phyloP scores from a whole-genome alignment of 2,113 vertebrate species.

The Nycticebus coucang region DNA sequence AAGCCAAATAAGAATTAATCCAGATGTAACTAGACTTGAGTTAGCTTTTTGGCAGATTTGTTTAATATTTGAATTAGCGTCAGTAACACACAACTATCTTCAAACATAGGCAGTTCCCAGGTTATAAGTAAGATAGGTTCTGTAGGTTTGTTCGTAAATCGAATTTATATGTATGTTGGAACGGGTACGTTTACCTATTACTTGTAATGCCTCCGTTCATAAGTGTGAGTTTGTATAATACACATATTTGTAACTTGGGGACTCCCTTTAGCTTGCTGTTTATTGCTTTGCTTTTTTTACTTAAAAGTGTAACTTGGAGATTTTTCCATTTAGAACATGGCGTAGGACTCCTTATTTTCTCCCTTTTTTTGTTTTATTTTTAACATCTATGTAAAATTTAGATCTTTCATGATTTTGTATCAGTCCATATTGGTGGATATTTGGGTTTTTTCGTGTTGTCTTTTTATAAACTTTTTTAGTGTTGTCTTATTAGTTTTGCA shows the following conservation, averaged over 20 bases:
- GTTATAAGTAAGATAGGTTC: too few species aligned
- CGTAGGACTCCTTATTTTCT: neutral
- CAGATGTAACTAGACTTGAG: neutral
- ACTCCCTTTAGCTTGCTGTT: neutral
- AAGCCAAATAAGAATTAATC: neutral
- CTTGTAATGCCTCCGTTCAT: too few species aligned
- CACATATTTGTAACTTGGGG: too few species aligned
- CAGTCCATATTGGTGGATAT: neutral
- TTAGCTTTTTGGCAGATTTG: neutral
- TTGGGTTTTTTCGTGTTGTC: neutral
- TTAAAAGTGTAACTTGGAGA: neutral
- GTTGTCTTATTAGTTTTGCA: neutral
- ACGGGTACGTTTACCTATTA: too few species aligned
- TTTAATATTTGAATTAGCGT: neutral
- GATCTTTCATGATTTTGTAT: neutral
- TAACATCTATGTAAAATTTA: neutral
- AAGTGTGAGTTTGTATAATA: too few species aligned
- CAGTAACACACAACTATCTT: neutral
- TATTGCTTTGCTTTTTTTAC: neutral
- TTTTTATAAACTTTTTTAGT: neutral
- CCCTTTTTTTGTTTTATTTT: neutral
- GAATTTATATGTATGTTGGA: too few species aligned
- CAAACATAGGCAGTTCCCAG: neutral
- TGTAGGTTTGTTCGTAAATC: too few species aligned
- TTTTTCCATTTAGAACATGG: neutral